Base-by-base conservation (phyloP, 2,797 vertebrate genomes). In the Galaxias olidus region DNA sequence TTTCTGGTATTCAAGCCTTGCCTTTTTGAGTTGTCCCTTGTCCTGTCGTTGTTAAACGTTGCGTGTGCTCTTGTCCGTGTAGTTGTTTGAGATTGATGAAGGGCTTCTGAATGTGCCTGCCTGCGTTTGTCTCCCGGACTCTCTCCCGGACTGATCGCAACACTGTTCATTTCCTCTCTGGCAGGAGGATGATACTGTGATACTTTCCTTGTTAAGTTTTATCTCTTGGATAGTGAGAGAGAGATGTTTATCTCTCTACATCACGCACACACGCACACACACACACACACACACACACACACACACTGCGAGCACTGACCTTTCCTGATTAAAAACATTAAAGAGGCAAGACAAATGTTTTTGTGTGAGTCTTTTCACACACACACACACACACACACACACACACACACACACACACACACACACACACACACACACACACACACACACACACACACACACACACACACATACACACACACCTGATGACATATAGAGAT, bases 301-400 rank as follows among this genome's bases (percentile, higher is more conserved):
- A 51, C 65, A 51, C 14, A 20, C 46, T 47, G 11, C 13, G 44
- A 15, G 20, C 41, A n/a, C 13, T 75, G 77, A 77, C 63, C 71
- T 76, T 71, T 65, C 14, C n/a, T 68, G 70, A 69, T 67, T 70
- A 77, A 66, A 60, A 65, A 67, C 30, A 58, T 58, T 47, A 18
- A 9, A 42, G 14, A 19, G 15, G 53, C 1, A 30, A 20, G 20
- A 41, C 11, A 44, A 11, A 54, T n/a, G 4, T 51, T 44, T 56
- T 61, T 63, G 62, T 59, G 48, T 17, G 30, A 3, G 6, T 30
- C 30, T 6, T 30, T 30, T 30, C 30, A 43, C 45, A 12, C 53
- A 55, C 53, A 41, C 19, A 55, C 53, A 1, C 53, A n/a, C 52
- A 55, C 4, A 17, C 40, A 43, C 40, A 42, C 54, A 1, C n/a